Conservation (phyloP, 2,797 vertebrate genomes). For the Hafferia zeledoni region DNA sequence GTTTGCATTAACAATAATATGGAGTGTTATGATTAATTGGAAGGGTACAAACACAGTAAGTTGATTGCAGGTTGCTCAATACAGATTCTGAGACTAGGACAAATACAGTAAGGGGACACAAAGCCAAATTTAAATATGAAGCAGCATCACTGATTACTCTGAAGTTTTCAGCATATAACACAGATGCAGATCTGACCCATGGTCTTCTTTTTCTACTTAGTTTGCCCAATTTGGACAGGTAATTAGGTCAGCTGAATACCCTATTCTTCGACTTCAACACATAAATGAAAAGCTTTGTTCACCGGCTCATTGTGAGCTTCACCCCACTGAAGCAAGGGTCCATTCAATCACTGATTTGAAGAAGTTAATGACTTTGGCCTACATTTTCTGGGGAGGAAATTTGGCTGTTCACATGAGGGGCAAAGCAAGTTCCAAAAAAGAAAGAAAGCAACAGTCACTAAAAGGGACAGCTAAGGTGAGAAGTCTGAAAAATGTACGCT, state of each 20-base stretch:
- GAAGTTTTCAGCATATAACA: background rate
- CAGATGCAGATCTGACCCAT: background rate
- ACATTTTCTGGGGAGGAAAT: background rate
- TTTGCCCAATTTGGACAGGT: slow-evolving; percentile 25
- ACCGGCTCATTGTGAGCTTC: background rate
- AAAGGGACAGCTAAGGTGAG: background rate
- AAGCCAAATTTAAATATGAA: background rate
- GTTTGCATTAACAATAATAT: background rate
- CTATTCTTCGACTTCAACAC: background rate
- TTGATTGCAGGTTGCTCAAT: slow-evolving; percentile 49
- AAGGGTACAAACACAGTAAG: background rate
- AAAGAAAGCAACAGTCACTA: background rate
- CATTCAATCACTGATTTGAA: background rate
- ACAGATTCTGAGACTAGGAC: background rate
- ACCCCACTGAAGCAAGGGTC: background rate
- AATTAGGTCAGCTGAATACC: slow-evolving; percentile 28
- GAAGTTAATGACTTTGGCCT: slow-evolving; percentile 15
- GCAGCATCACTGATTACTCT: background rate
- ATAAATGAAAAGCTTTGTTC: slow-evolving; percentile 15
- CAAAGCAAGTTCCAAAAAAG: background rate
- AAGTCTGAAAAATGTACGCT: background rate
- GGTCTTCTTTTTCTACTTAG: background rate
- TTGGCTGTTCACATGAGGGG: background rate
- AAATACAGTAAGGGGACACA: background rate
- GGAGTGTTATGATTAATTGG: slow-evolving; percentile 33